Conservation (phyloP, 2,797 vertebrate genomes). For the Trachops cirrhosus region DNA sequence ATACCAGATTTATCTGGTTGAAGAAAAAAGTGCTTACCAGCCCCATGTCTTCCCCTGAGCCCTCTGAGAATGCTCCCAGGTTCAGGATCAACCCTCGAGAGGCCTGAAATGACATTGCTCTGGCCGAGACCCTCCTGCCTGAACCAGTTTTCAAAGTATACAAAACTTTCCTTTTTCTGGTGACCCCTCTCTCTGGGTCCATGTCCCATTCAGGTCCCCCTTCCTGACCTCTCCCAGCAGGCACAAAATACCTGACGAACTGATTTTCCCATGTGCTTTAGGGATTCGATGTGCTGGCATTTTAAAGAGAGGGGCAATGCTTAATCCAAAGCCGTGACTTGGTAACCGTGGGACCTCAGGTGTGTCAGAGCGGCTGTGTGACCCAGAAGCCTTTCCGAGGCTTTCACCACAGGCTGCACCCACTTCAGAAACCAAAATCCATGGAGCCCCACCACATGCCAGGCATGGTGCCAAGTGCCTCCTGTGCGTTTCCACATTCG, state of each 20-base stretch:
- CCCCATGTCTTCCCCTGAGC: background rate
- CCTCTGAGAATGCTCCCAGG: background rate
- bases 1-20: conserved; percentile 18
- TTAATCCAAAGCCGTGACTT: background rate
- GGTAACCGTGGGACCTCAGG: too few species aligned
- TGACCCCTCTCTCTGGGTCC: background rate
- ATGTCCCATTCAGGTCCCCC: background rate
- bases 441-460: fast-evolving
- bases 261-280: background rate
- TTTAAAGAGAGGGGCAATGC: background rate
- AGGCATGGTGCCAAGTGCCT: background rate
- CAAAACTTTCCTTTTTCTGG: background rate
- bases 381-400: background rate
- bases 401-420: background rate
- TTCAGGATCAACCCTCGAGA: background rate
- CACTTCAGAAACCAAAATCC: background rate
- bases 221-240: background rate
- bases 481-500: background rate
- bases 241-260: background rate
- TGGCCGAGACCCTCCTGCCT: background rate
- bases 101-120: background rate
- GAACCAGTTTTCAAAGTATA: background rate
- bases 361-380: background rate
- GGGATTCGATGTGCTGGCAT: background rate
- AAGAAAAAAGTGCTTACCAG: background rate